Percentiles rank a stretch among this genome's conserved stretches.
Conservation (phyloP, 2,888 invertebrate genomes). For the Plutella xylostella region DNA sequence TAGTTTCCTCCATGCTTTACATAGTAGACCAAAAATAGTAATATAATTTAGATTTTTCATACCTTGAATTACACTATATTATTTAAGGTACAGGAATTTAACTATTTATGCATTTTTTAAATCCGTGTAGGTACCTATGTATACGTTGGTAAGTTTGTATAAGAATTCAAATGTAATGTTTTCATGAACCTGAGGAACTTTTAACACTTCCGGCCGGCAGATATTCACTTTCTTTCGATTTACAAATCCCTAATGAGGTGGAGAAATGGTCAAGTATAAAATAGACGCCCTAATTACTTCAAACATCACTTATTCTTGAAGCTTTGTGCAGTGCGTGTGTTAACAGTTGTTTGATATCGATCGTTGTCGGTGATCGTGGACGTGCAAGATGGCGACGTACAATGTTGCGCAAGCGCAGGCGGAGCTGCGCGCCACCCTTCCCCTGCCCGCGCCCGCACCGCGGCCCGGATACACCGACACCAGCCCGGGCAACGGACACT, state of each 20-base stretch:
- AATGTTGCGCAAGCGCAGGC: background rate
- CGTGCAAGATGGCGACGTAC: conserved; percentile 2
- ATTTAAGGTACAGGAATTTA: no score
- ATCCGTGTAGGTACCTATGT: no score
- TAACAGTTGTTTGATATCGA: background rate
- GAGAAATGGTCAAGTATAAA: conserved; percentile 33
- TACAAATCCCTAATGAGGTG: conserved; percentile 8
- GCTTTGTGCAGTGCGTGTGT: conserved; percentile 22
- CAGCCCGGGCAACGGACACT: conserved; percentile 6
- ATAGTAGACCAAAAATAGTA: no score
- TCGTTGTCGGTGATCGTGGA: no score
- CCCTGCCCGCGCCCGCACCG: conserved; percentile 2
- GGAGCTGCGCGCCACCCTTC: background rate
- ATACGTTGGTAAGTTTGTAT: no score
- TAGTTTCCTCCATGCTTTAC: no score
- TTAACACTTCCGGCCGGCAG: no score
- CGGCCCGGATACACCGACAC: conserved; percentile 9
- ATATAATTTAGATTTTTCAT: no score
- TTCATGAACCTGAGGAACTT: no score
- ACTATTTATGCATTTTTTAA: no score
- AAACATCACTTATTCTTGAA: conserved; percentile 26
- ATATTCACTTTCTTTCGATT: conserved; percentile 5
- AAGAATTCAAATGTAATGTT: no score
- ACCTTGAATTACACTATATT: no score
- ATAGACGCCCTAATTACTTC: conserved; percentile 22